Percentiles rank a stretch among this genome's conserved stretches.
phyloP scores from a whole-genome alignment of 2,888 invertebrate genomes.

The Plebejus argus region DNA sequence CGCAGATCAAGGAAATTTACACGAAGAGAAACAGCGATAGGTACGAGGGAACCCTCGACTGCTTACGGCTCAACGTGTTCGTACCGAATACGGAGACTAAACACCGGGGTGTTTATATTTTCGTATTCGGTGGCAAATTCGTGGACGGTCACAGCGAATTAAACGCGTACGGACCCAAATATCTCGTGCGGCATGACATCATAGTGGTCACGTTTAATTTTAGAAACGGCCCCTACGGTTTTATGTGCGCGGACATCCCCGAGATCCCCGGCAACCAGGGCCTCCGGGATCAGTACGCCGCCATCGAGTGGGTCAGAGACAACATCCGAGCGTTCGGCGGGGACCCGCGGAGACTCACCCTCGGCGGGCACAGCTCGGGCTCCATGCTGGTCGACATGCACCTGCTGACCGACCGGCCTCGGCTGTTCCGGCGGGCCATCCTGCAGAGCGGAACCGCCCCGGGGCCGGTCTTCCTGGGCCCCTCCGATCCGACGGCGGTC shows the following conservation, averaged over 20 bases:
- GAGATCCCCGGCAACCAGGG: constrained; percentile 45
- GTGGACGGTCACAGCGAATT: background rate
- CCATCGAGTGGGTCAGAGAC: too few relatives aligned
- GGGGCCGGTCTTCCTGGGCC: background rate
- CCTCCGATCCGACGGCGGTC: background rate
- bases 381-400: background rate
- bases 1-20: background rate
- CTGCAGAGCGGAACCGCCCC: background rate
- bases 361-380: constrained; percentile 18
- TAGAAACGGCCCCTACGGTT: constrained; percentile 49
- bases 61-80: constrained; percentile 22
- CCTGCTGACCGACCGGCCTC: background rate
- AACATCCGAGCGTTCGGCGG: constrained; percentile 39
- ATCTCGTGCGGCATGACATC: too few relatives aligned
- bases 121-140: background rate
- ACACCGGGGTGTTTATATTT: background rate
- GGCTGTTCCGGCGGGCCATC: background rate
- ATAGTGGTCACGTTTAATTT: too few relatives aligned
- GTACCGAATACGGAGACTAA: constrained; percentile 5
- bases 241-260: constrained; percentile 53
- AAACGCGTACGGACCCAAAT: constrained; percentile 38
- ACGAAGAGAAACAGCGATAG: background rate
- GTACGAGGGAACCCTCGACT: background rate
- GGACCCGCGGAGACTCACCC: constrained; percentile 40
- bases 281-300: too few relatives aligned